phyloP scores from a whole-genome alignment of 2,888 invertebrate genomes.

The Apotomis capreana region DNA sequence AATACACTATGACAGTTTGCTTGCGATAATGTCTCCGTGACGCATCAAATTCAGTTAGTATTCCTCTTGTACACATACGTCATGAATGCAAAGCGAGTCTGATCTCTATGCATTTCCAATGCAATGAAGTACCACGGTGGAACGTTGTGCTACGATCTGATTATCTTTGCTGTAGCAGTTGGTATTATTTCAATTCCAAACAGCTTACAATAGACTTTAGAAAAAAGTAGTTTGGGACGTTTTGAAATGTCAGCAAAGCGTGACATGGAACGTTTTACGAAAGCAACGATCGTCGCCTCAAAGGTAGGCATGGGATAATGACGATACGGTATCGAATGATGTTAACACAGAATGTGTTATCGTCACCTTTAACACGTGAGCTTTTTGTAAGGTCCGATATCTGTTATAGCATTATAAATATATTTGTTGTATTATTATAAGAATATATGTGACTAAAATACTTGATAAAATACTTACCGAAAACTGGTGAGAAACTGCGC shows the following conservation, averaged over 20 bases:
- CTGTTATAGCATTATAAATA: too few species aligned
- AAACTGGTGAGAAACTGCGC: too few species aligned
- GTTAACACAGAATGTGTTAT: neutral
- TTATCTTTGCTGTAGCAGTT: slow-evolving; percentile 1
- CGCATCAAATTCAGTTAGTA: slow-evolving; percentile 22
- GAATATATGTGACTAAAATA: too few species aligned
- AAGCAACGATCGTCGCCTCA: slow-evolving; percentile 10
- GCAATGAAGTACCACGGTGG: slow-evolving; percentile 32
- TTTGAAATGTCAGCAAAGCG: neutral
- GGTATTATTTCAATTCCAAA: neutral
- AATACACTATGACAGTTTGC: neutral
- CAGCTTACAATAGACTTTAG: neutral
- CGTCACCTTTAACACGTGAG: neutral
- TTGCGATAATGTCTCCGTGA: neutral
- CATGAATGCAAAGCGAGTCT: slow-evolving; percentile 32
- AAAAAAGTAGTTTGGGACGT: neutral
- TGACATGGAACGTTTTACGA: neutral
- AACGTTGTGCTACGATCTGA: slow-evolving; percentile 30
- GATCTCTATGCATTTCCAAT: slow-evolving; percentile 40
- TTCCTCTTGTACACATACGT: slow-evolving; percentile 28
- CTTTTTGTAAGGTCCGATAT: too few species aligned
- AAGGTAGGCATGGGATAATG: slow-evolving; percentile 30
- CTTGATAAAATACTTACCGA: too few species aligned
- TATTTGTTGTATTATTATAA: too few species aligned
- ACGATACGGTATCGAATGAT: slow-evolving; percentile 3